Base-by-base conservation (phyloP, 2,113 vertebrate genomes). In the Microcebus lehilahytsara region DNA sequence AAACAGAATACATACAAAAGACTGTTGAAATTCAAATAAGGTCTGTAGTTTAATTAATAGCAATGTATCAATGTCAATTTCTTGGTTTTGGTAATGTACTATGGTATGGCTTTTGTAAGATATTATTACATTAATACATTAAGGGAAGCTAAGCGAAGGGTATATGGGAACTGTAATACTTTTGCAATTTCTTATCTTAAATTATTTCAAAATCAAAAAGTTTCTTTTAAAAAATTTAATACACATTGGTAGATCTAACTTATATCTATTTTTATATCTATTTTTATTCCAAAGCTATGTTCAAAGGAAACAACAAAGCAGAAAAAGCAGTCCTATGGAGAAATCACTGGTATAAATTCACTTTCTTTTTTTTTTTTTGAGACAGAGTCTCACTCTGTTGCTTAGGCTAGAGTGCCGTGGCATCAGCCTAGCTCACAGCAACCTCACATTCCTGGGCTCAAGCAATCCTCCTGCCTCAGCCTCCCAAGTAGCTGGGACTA, bases 121-220 rank as follows among this genome's bases (percentile, higher is more conserved):
- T 71, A 27, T 22, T 58, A 58, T 58, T 58, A 58, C 56, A 58
- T 22, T 58, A 58, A 58, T 9, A 22, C 4, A 34, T 12, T 46
- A 25, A 37, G 51, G 42, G 79, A 74, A 51, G 58, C 7, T 87
- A 58, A 62, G 25, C 60, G 46, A 87, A 56, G 10, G 2, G 6
- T 22, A 58, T 14, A 37, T 37, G 27, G 17, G 69, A 93, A 86
- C 4, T 5, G 12, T 34, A 37, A 53, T 23, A 85, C 19, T 89
- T 85, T 67, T 97, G 30, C 19, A 42, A 20, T 75, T 92, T 90
- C 20, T 64, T 49, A 89, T n/a, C 62, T 64, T 72, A 95, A 88
- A 88, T 80, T 66, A 69, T 85, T 90, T 88, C 37, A 89, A 85
- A 93, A 46, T 80, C 9, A 51, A 69, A 34, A 78, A 62, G 69